phyloP scores from a whole-genome alignment of 2,797 vertebrate genomes.

The Anableps anableps region DNA sequence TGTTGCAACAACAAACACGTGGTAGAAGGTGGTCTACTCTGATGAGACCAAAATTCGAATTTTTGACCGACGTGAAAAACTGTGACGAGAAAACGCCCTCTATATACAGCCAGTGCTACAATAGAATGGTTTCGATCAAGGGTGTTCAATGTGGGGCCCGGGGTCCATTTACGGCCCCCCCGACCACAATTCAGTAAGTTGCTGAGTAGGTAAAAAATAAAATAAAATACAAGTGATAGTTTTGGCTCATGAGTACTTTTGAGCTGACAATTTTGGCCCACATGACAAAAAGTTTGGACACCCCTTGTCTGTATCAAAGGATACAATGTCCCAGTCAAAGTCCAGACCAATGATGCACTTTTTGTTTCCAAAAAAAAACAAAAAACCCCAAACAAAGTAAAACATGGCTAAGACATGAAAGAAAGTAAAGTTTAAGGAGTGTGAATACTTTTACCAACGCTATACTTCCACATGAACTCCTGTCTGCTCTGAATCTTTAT shows the following conservation, averaged over 20 bases:
- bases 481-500: slow-evolving; percentile 29
- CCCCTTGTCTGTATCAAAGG: not conserved
- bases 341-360: not conserved
- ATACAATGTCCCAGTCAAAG: not conserved
- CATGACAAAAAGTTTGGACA: not conserved
- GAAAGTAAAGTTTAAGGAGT: not conserved
- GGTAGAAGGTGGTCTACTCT: not conserved
- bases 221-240: too few relatives aligned
- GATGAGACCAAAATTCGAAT: not conserved
- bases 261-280: not conserved
- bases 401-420: not conserved
- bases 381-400: not conserved
- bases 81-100: not conserved
- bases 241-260: not conserved
- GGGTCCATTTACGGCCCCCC: too few relatives aligned
- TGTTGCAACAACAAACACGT: not conserved
- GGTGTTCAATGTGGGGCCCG: not conserved
- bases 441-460: not conserved
- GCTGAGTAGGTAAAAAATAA: not conserved
- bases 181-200: not conserved
- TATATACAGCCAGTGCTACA: not conserved
- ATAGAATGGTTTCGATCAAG: not conserved
- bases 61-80: not conserved
- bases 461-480: slow-evolving; percentile 35
- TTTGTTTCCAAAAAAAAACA: not conserved